Base-by-base conservation (phyloP, 1,140 invertebrate species). In the Trichonephila inaurata region DNA sequence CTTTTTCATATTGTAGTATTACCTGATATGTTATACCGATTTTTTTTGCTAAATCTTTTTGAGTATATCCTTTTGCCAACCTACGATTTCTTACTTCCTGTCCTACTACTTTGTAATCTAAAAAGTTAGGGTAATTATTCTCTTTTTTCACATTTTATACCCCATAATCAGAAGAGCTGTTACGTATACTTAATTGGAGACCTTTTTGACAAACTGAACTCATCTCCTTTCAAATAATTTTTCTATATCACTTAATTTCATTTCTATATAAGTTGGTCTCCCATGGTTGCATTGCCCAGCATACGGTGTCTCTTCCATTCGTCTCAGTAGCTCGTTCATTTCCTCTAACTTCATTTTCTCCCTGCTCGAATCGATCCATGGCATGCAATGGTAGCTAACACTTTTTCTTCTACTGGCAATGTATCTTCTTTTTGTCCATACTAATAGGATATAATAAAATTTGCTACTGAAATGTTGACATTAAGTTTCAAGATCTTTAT, bases 31-130 rank as follows among this genome's bases (percentile, higher is more conserved):
- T n/a, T n/a, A n/a, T n/a, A n/a, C n/a, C n/a, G n/a, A n/a, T n/a
- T n/a, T n/a, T n/a, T n/a, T n/a, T n/a, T n/a, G n/a, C n/a, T n/a
- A n/a, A n/a, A n/a, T n/a, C n/a, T n/a, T n/a, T n/a, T n/a, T n/a
- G n/a, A n/a, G n/a, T 44, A 44, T 44, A 44, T 44, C 44, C 7
- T 7, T 44, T 44, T 7, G 44, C 24, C 18, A 33, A 7, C 64
- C 44, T 62, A 64, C 87, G 77, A 61, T 19, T 64, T 89, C 87
- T 89, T 89, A 82, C 81, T 33, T 82, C 19, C 81, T 82, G 81
- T 44, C 24, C 81, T 82, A 82, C 40, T 82, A n/a, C n/a, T n/a
- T 82, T 44, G 81, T 82, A 82, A 6, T 33, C 44, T 64, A 69
- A 33, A 33, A 33, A 89, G 16, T 51, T 89, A 69, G 64, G n/a